phyloP scores from a whole-genome alignment of 2,113 vertebrate genomes.

The Alces alces region DNA sequence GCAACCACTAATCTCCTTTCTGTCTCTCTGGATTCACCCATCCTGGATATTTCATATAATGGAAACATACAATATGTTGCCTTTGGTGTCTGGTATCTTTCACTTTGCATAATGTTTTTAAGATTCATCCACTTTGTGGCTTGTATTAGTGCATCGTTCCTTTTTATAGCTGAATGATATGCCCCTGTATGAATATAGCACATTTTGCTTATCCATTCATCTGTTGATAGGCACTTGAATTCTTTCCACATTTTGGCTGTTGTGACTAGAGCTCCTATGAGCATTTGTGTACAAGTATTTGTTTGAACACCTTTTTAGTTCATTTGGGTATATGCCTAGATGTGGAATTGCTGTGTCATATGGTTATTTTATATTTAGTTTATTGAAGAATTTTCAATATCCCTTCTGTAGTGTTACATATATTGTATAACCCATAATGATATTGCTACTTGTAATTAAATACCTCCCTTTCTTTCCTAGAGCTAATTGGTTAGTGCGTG shows the following conservation, averaged over 20 bases:
- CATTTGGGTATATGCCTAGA: neutral
- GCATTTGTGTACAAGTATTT: neutral
- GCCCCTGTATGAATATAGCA: neutral
- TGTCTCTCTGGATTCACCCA: neutral
- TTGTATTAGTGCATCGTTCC: neutral
- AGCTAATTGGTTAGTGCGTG: neutral
- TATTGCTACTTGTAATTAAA: neutral
- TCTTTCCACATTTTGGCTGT: neutral
- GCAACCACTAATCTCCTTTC: neutral
- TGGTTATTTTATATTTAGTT: neutral
- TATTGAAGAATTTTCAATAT: neutral
- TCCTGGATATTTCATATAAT: neutral
- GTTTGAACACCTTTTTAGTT: conserved; percentile 1
- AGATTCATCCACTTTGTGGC: neutral
- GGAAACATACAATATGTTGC: neutral
- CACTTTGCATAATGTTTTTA: neutral
- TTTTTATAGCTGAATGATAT: neutral
- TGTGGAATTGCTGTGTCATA: neutral
- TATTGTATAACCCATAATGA: neutral
- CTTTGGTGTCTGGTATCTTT: neutral
- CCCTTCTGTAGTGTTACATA: neutral
- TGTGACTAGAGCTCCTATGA: neutral
- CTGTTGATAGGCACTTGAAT: neutral
- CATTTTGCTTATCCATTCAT: neutral
- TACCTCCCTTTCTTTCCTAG: neutral